phyloP scores from a whole-genome alignment of 2,797 vertebrate species.

The Staurois parvus region DNA sequence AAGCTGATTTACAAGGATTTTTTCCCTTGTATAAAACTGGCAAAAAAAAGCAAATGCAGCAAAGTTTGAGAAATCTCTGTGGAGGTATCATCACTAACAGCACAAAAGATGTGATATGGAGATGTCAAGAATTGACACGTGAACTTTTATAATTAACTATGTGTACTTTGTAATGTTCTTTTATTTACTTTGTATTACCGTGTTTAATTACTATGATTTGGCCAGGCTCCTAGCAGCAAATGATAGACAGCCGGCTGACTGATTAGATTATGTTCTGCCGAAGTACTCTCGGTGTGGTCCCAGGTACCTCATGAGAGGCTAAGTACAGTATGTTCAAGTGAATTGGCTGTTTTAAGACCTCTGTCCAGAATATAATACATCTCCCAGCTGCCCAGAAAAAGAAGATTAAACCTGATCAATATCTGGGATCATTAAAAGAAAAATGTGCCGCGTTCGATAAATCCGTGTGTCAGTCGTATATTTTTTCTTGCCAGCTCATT shows the following conservation, averaged over 20 bases:
- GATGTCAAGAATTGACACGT: background rate
- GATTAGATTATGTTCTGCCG: slow-evolving; percentile 28
- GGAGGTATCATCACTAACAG: background rate
- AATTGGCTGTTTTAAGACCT: slow-evolving; percentile 58
- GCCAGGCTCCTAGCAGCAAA: slow-evolving; percentile 9
- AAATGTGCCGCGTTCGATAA: slow-evolving; percentile 57
- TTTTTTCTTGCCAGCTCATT: slow-evolving; percentile 55
- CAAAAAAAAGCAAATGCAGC: slow-evolving; percentile 24
- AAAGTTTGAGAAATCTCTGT: slow-evolving; percentile 5
- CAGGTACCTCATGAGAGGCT: slow-evolving; percentile 18
- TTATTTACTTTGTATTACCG: background rate
- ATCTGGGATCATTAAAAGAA: slow-evolving; percentile 60
- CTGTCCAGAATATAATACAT: slow-evolving; percentile 57
- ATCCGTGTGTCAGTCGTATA: slow-evolving; percentile 56
- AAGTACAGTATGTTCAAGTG: slow-evolving; percentile 53
- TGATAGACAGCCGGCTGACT: slow-evolving; percentile 15
- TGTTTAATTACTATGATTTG: slow-evolving; percentile 4
- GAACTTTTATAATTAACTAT: background rate
- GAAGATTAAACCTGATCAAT: slow-evolving; percentile 62
- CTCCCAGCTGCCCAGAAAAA: slow-evolving; percentile 49
- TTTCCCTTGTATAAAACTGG: slow-evolving; percentile 5
- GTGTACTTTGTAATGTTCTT: background rate
- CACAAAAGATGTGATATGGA: background rate
- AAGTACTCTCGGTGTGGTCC: slow-evolving; percentile 35
- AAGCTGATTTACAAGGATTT: slow-evolving; percentile 17